Conservation (phyloP, 2,888 invertebrate species). For the Heliconius ethilla region DNA sequence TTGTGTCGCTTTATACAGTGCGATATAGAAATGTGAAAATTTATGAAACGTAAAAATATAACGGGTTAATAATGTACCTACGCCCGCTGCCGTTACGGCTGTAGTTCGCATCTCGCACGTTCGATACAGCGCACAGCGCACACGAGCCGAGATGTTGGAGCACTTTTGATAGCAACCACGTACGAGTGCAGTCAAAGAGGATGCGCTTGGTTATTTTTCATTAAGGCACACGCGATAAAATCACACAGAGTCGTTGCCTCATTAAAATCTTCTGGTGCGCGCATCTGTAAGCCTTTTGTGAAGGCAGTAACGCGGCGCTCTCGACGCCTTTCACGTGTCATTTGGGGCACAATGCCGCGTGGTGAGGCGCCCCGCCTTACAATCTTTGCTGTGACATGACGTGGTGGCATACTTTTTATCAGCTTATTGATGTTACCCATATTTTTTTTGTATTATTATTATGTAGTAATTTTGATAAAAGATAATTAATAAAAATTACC, state of each 20-base stretch:
- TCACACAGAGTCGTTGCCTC: constrained; percentile 82
- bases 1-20: constrained; percentile 42
- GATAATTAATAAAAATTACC: too few relatives aligned
- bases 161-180: constrained; percentile 65
- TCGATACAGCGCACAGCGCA: constrained; percentile 33
- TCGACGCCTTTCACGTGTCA: constrained; percentile 81
- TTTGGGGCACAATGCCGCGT: constrained; percentile 76
- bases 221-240: constrained; percentile 80
- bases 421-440: constrained; percentile 57
- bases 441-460: constrained; percentile 9
- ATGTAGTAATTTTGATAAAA: background rate
- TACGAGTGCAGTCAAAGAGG: constrained; percentile 74
- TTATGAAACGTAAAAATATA: constrained; percentile 49
- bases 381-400: constrained; percentile 69
- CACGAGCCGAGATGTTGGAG: constrained; percentile 56
- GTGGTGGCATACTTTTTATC: constrained; percentile 60
- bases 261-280: constrained; percentile 82
- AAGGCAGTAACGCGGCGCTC: constrained; percentile 72
- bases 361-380: constrained; percentile 61
- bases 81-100: constrained; percentile 44
- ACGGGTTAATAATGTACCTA: constrained; percentile 48
- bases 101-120: constrained; percentile 37
- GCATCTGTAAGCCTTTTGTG: constrained; percentile 82
- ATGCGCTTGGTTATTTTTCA: constrained; percentile 82
- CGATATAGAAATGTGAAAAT: constrained; percentile 46